Evolutionary conservation across 2,888 invertebrate species (phyloP), one percentile per base, ranked within the genome.

Genomic region (Pyrocoelia pectoralis): DNA sequence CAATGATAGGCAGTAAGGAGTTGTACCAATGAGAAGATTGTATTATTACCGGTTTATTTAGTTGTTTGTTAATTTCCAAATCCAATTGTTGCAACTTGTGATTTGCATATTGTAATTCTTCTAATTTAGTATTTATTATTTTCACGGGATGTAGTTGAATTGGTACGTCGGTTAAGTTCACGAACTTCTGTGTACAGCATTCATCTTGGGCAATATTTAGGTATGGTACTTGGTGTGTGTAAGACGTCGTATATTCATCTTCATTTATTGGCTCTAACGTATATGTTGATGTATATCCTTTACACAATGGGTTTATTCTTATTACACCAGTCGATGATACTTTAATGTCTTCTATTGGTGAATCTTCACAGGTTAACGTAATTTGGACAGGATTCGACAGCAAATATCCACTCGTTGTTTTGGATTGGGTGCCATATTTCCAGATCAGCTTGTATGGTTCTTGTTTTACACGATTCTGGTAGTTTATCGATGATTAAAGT

Each of bases 301-400:
- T 14, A 18, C 46, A 46, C 3, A 2, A 3, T 8, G 2, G 2
- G 12, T 46, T 46, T 15, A 46, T 4, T 46, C 14, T 8, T 46
- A 46, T 4, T 17, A 46, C 10, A n/a, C 12, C 46, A 3, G 46
- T 46, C 9, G 4, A 8, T 18, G 2, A 3, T 8, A 46, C 15
- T 46, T 14, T 46, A 12, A 46, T 46, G 13, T 46, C 15, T 46
- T 46, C 46, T n/a, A 46, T 46, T 46, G 10, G 2, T 13, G 46
- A 3, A 46, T 3, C 4, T 10, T 2, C 2, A 14, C 46, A 46
- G 12, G 17, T 46, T 3, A 46, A 5, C 14, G 46, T 46, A 5
- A 46, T 5, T 5, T 12, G 17, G 9, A 46, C 10, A n/a, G 46
- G 2, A 10, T 46, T 15, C 2, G 46, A 46, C 4, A 46, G 10